These are phyloP conservation scores for Megaceryle torquata DNA, from an alignment of 2,113 vertebrate genomes.

Conservation along the genomic window DNA sequence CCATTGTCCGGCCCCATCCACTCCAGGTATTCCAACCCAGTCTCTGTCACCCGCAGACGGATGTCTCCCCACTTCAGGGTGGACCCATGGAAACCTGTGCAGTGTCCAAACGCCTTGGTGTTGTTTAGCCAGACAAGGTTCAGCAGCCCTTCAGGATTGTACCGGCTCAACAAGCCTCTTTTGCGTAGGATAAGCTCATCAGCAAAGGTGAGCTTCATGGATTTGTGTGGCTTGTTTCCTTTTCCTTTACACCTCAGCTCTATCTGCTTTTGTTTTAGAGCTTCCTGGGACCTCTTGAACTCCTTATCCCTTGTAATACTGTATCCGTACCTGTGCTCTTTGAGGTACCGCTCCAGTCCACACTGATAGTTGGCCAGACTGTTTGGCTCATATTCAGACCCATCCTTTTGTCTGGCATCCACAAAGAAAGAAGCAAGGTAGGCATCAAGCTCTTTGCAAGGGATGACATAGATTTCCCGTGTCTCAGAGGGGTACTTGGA, in stretches of 20 bases:
- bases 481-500: conserved; percentile 84
- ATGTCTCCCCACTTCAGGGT: conserved; percentile 86
- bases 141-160: conserved; percentile 82
- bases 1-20: conserved; percentile 82
- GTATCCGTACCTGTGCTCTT: conserved; percentile 83
- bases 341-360: conserved; percentile 83
- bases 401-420: conserved; percentile 85
- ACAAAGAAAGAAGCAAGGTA: conserved; percentile 88
- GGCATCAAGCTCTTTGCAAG: conserved; percentile 83
- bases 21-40: conserved; percentile 81
- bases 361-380: conserved; percentile 88
- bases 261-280: conserved; percentile 84
- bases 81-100: conserved; percentile 84
- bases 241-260: conserved; percentile 84
- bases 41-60: conserved; percentile 79
- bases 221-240: conserved; percentile 87
- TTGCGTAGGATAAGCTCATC: conserved; percentile 85
- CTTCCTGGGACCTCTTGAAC: conserved; percentile 85
- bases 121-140: conserved; percentile 88
- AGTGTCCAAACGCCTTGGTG: conserved; percentile 84
- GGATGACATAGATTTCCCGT: conserved; percentile 83
- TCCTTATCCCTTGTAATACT: conserved; percentile 86
- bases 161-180: conserved; percentile 80
- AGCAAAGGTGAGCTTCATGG: conserved; percentile 87
- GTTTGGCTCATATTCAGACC: conserved; percentile 86